Evolutionary conservation across 2,888 invertebrate genomes (phyloP).

Genomic region (Lamellibrachia columna): DNA sequence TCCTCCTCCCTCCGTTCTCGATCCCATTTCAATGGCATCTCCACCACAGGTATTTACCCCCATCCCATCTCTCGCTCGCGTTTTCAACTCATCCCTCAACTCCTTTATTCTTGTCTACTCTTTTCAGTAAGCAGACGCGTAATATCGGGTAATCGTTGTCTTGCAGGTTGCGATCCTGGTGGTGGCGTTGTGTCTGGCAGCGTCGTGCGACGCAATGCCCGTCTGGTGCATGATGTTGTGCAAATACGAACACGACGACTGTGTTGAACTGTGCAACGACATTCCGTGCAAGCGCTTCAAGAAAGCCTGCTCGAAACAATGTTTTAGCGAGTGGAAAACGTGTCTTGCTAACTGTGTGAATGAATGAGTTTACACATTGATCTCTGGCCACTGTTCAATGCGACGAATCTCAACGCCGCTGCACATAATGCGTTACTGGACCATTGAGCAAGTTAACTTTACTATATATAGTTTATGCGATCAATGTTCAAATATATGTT

Average conservation of each 20-base stretch:
- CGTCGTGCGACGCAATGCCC: not conserved
- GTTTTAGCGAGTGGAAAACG: not conserved
- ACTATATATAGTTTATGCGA: too few relatives aligned
- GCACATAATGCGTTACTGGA: too few relatives aligned
- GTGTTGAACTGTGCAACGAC: not conserved
- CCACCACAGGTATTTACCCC: too few relatives aligned
- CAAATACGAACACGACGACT: not conserved
- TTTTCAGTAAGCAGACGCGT: not conserved
- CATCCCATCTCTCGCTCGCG: too few relatives aligned
- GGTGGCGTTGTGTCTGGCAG: not conserved
- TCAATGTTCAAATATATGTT: too few relatives aligned
- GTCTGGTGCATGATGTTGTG: constrained; percentile 1
- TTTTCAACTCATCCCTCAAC: too few relatives aligned
- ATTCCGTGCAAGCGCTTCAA: not conserved
- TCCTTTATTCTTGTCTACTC: too few relatives aligned
- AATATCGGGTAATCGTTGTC: not conserved
- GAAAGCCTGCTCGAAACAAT: not conserved
- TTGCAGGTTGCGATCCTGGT: not conserved
- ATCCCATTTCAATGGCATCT: too few relatives aligned
- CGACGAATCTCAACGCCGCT: too few relatives aligned
- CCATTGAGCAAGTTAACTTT: too few relatives aligned
- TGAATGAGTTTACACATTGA: not conserved
- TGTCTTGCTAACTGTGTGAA: not conserved
- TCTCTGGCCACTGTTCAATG: too few relatives aligned
- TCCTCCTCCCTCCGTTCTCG: too few relatives aligned